Percentiles rank a stretch among this genome's conserved stretches.
Conservation (phyloP, 2,888 invertebrate species). For the Maniola hyperantus region DNA sequence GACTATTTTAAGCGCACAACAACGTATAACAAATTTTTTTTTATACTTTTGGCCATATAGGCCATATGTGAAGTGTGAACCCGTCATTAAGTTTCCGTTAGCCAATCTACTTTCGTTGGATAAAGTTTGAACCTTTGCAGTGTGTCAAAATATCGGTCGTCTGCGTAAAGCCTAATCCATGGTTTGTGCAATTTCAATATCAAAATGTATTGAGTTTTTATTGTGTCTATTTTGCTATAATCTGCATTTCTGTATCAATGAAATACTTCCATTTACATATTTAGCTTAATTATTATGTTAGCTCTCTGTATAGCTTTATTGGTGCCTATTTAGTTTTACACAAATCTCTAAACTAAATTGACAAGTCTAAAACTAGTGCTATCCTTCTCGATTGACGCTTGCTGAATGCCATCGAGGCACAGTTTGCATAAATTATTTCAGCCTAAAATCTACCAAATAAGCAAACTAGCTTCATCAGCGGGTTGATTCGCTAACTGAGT, state of each 20-base stretch:
- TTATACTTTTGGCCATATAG: no score
- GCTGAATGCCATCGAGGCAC: no score
- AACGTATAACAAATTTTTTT: no score
- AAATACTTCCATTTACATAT: neutral
- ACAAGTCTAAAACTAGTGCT: no score
- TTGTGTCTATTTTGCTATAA: constrained; percentile 30
- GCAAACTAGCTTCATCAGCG: no score
- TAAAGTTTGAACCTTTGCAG: neutral
- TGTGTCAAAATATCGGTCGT: neutral
- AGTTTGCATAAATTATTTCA: no score
- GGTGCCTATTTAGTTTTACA: neutral
- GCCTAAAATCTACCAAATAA: no score
- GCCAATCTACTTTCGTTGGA: no score
- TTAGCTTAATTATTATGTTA: constrained; percentile 16
- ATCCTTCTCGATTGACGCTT: no score
- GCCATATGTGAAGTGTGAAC: no score
- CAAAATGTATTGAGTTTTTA: constrained; percentile 49
- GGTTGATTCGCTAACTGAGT: no score
- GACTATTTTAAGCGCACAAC: neutral
- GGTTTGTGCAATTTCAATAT: constrained; percentile 46
- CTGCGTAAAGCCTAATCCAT: neutral
- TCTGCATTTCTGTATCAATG: constrained; percentile 30
- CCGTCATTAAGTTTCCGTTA: no score
- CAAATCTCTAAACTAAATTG: neutral
- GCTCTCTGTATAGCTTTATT: constrained; percentile 34